Base-by-base conservation (phyloP, 2,113 vertebrate genomes). In the Sander vitreus region DNA sequence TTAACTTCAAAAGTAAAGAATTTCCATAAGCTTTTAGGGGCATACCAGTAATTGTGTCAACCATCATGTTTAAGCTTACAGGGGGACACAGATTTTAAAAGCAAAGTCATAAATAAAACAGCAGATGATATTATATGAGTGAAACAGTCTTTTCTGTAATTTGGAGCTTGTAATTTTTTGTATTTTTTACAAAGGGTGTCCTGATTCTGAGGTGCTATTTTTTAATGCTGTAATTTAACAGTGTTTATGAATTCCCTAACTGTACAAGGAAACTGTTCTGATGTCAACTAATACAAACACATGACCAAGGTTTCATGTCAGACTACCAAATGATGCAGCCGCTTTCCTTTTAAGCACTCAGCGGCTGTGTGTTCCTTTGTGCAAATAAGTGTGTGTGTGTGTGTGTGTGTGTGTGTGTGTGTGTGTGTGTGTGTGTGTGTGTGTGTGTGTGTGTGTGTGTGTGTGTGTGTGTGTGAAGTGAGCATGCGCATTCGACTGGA, bases 401-500 rank as follows among this genome's bases (percentile, higher is more conserved):
- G 48, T 73, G 48, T 79, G 62, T 74, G 66, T 67, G 74, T 83
- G 19, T 73, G 62, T 62, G 47, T 53, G 16, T 72, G 66, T 73
- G 64, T 45, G 65, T 79, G 60, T 76, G 66, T 68, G 74, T 85
- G 21, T 73, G 57, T 67, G 53, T 78, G 66, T 74, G 66, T 67
- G 74, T 83, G 18, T 73, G 63, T 63, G 47, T 54, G 13, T 73
- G 67, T 74, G 64, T 47, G 65, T 79, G 60, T 76, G 66, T 68
- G 75, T 85, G 51, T 78, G 62, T 73, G 16, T 63, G 65, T 12
- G 47, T 36, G 25, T 27, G 73, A 18, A 57, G 23, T 39, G 75
- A 62, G 47, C 83, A 84, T 91, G 88, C 75, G 81, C 73, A 55
- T 55, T 33, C 11, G 12, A n/a, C 65, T 86, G 91, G 90, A 96